Percentiles rank a stretch among this genome's conserved stretches.
Conservation (phyloP, 2,113 vertebrate species). For the Pagrus major region DNA sequence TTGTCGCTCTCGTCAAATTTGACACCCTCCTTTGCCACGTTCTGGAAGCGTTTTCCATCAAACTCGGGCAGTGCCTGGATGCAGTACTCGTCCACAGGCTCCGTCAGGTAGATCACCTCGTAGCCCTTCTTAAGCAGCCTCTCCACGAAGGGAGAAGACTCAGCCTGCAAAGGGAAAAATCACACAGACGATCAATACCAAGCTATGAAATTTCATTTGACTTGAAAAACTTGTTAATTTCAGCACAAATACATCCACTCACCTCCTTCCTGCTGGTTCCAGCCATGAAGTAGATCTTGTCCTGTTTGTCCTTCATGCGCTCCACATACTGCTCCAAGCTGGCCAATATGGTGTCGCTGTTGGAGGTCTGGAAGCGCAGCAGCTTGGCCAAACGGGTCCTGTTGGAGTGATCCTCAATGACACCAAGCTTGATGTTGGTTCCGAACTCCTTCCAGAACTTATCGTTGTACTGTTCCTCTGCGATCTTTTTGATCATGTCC, state of each 20-base stretch:
- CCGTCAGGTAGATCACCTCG: conserved; percentile 98
- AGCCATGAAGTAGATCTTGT: conserved; percentile 99
- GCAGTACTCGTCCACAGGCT: conserved; percentile 98
- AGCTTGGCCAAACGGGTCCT: conserved; percentile 97
- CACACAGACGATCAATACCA: background rate
- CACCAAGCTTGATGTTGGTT: conserved; percentile 98
- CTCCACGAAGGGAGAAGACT: conserved; percentile 98
- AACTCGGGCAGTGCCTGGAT: conserved; percentile 98
- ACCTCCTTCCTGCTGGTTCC: conserved; percentile 97
- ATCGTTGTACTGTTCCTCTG: conserved; percentile 96
- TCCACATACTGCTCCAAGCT: conserved; percentile 98
- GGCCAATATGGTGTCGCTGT: conserved; percentile 87
- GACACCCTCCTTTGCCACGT: conserved; percentile 97
- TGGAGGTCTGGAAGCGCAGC: conserved; percentile 96
- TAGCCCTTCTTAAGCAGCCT: conserved; percentile 96
- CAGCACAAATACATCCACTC: background rate
- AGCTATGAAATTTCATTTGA: too few species aligned
- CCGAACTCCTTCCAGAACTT: conserved; percentile 99
- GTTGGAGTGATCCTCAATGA: conserved; percentile 99
- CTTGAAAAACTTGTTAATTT: too few species aligned
- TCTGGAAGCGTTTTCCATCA: conserved; percentile 98
- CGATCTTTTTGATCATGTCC: conserved; percentile 99
- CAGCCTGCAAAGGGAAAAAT: conserved; percentile 85
- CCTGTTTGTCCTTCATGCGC: conserved; percentile 99
- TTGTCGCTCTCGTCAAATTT: conserved; percentile 98